Conservation (phyloP, 2,113 vertebrate genomes). For the Rhodinocichla rosea region DNA sequence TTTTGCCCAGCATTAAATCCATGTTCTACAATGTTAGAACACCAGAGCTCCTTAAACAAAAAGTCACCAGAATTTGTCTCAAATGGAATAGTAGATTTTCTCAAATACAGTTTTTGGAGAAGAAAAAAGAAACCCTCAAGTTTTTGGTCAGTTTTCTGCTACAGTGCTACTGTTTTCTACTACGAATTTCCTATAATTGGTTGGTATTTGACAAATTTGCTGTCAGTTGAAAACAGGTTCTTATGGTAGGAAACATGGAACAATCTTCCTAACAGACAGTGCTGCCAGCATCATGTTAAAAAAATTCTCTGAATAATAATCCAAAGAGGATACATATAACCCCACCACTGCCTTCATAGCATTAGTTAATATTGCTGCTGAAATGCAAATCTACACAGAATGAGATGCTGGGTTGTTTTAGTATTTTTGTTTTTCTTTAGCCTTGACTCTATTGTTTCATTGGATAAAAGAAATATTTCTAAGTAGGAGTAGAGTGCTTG, state of each 20-base stretch:
- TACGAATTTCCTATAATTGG: background rate
- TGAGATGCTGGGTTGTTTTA: background rate
- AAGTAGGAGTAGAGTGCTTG: conserved; percentile 2
- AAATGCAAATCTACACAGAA: conserved; percentile 21
- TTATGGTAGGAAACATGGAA: background rate
- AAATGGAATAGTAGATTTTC: background rate
- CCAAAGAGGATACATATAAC: background rate
- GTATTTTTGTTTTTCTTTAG: conserved; percentile 36
- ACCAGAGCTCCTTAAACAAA: background rate
- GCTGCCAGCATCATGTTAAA: background rate
- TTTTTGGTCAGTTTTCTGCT: background rate
- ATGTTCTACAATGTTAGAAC: background rate
- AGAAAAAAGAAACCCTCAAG: background rate
- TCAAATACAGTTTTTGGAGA: background rate
- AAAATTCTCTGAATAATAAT: conserved; percentile 1
- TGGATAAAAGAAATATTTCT: conserved; percentile 40
- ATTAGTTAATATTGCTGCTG: background rate
- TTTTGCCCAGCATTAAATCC: background rate
- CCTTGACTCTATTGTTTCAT: conserved; percentile 55
- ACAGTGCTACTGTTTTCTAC: background rate
- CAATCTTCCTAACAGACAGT: background rate
- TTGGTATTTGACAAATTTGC: background rate
- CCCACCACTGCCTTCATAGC: background rate
- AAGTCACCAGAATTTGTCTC: background rate
- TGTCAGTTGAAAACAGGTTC: background rate